Base-by-base conservation (phyloP, 2,113 vertebrate species). In the Ibidorhyncha struthersii region DNA sequence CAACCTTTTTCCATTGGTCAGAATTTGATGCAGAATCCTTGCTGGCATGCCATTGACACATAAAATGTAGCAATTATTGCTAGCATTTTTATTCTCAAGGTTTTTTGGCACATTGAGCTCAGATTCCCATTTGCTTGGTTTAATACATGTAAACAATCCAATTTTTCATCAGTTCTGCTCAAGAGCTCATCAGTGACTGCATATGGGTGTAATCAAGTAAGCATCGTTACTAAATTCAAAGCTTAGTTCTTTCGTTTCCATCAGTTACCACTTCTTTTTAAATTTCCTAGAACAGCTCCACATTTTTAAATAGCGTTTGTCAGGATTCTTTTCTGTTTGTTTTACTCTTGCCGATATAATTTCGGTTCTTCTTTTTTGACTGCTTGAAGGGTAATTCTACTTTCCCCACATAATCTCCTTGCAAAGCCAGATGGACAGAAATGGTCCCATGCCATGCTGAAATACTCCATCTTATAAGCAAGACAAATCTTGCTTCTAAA, bases 81-180 rank as follows among this genome's bases (percentile, higher is more conserved):
- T 40, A n/a, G 82, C 67, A 45, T 92, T 97, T 97, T 93, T 91
- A 93, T 88, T 92, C 70, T 88, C 83, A 91, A 96, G 94, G 87
- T 47, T 95, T 96, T 89, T 92, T 86, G 77, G 77, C 69, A 61
- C 85, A 62, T 74, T 25, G 72, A 95, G 43, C 81, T 95, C 59
- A 82, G 56, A 88, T 82, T 96, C 82, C 85, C 77, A 81, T 96
- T 96, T 96, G 82, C 96, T 93, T 71, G 25, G 66, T 90, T 93
- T 95, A 91, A 96, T 92, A 71, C 89, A 85, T 83, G 86, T 96
- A 96, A 95, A 97, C 93, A 96, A 95, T 94, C 93, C 93, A 94
- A 96, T 97, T 93, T 96, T 96, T 96, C 95, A 97, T 97, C 93
- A 93, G 88, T 88, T 92, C 86, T 94, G 78, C 88, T 94, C 91